Evolutionary conservation across 1,140 invertebrate species (phyloP).

Genomic region (Trichonephila clavata): DNA sequence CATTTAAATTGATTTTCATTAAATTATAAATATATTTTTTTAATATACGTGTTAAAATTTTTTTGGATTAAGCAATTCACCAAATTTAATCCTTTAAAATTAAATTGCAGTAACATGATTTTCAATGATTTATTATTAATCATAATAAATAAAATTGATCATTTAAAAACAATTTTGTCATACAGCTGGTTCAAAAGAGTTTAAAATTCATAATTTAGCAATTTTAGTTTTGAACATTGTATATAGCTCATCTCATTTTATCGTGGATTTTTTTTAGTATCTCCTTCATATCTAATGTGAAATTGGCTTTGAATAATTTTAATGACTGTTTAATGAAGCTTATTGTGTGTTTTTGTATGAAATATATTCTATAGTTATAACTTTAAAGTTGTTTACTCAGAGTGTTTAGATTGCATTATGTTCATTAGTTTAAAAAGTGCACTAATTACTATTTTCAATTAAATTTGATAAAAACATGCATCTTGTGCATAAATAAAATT

Average conservation of each 20-base stretch:
- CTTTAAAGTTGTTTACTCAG: slow-evolving; percentile 69
- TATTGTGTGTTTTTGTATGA: slow-evolving; percentile 64
- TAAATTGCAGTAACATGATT: not conserved
- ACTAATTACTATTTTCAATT: slow-evolving; percentile 34
- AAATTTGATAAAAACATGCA: not conserved
- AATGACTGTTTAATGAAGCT: slow-evolving; percentile 66
- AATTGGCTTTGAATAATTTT: slow-evolving; percentile 65
- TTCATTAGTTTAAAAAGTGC: slow-evolving; percentile 48
- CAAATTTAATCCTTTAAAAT: not conserved
- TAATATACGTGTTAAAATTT: not conserved
- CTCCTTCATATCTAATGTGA: not conserved
- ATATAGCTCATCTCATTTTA: slow-evolving; percentile 68
- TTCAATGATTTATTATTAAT: not conserved
- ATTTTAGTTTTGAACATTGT: slow-evolving; percentile 53
- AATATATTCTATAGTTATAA: slow-evolving; percentile 74
- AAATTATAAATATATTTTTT: not conserved
- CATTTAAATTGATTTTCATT: not conserved
- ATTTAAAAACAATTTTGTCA: not conserved
- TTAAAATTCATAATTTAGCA: slow-evolving; percentile 58
- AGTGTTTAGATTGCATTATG: slow-evolving; percentile 63
- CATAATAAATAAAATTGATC: too few species aligned
- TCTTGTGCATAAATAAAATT: not conserved
- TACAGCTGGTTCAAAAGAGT: slow-evolving; percentile 51
- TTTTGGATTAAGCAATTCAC: too few species aligned
- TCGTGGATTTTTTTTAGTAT: slow-evolving; percentile 29